These are phyloP conservation scores for Cydia strobilella DNA, from an alignment of 1,140 invertebrate genomes.

Conservation along the genomic window DNA sequence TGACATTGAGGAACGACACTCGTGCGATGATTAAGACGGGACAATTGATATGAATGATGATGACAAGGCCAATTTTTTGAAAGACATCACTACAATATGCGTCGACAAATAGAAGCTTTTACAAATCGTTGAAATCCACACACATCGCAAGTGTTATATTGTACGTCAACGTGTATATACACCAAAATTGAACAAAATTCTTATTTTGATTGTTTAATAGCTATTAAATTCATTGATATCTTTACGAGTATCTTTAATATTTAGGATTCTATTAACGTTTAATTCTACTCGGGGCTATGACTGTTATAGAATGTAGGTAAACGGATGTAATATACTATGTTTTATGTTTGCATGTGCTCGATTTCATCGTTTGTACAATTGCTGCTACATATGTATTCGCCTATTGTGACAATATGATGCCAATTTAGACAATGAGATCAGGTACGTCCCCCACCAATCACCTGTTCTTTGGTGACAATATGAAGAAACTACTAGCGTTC, in stretches of 20 bases:
- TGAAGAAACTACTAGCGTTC: slow-evolving; percentile 95
- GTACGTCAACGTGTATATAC: too few relatives aligned
- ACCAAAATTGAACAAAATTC: too few relatives aligned
- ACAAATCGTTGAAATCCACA: not conserved
- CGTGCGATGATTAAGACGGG: slow-evolving; percentile 43
- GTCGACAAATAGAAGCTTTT: not conserved
- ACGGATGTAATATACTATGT: not conserved
- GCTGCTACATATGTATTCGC: slow-evolving; percentile 8
- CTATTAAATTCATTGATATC: too few relatives aligned
- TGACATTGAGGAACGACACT: slow-evolving; percentile 41
- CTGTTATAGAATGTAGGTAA: not conserved
- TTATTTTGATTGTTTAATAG: too few relatives aligned
- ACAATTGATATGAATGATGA: slow-evolving; percentile 36
- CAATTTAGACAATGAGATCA: slow-evolving; percentile 73
- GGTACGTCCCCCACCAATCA: slow-evolving; percentile 77
- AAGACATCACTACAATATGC: slow-evolving; percentile 17
- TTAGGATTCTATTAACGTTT: not conserved
- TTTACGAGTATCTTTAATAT: too few relatives aligned
- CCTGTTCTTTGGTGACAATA: slow-evolving; percentile 97
- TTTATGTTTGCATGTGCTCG: not conserved
- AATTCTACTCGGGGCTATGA: not conserved
- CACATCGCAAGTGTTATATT: not conserved
- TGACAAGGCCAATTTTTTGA: slow-evolving; percentile 46
- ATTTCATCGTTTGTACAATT: not conserved
- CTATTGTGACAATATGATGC: slow-evolving; percentile 47